Conservation (phyloP, 2,113 vertebrate genomes). For the Polyodon spathula region DNA sequence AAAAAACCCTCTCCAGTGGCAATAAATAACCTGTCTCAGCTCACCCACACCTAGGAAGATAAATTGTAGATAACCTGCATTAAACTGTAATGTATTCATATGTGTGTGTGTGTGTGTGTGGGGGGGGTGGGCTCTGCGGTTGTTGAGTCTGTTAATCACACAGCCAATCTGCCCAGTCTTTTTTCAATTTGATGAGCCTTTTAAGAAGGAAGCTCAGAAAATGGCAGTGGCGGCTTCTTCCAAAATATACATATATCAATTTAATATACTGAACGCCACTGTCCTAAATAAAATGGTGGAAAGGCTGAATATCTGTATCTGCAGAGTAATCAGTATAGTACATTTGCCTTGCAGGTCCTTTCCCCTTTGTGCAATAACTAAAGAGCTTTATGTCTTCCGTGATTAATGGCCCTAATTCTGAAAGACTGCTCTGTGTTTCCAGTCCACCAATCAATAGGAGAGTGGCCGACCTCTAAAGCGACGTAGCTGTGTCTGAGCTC, state of each 20-base stretch:
- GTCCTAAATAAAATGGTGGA: slow-evolving; percentile 1
- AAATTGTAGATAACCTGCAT: neutral
- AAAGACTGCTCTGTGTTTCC: neutral
- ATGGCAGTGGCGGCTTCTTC: neutral
- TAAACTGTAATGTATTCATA: neutral
- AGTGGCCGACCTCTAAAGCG: neutral
- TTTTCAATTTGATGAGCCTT: slow-evolving; percentile 2
- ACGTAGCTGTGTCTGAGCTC: neutral
- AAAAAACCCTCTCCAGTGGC: neutral
- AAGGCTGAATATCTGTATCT: neutral
- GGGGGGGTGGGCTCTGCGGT: neutral
- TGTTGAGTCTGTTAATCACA: neutral
- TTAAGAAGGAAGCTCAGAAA: neutral
- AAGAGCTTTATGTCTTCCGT: neutral
- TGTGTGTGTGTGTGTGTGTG: neutral
- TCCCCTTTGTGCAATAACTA: slow-evolving; percentile 1
- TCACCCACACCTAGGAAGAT: neutral
- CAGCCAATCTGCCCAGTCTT: neutral
- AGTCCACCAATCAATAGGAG: neutral
- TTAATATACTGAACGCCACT: neutral
- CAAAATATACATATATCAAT: neutral
- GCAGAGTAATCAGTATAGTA: slow-evolving; percentile 1
- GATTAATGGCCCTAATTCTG: slow-evolving; percentile 2
- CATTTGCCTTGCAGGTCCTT: neutral
- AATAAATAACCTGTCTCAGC: neutral